Conservation (phyloP, 2,113 vertebrate genomes). For the Alethe castanea region DNA sequence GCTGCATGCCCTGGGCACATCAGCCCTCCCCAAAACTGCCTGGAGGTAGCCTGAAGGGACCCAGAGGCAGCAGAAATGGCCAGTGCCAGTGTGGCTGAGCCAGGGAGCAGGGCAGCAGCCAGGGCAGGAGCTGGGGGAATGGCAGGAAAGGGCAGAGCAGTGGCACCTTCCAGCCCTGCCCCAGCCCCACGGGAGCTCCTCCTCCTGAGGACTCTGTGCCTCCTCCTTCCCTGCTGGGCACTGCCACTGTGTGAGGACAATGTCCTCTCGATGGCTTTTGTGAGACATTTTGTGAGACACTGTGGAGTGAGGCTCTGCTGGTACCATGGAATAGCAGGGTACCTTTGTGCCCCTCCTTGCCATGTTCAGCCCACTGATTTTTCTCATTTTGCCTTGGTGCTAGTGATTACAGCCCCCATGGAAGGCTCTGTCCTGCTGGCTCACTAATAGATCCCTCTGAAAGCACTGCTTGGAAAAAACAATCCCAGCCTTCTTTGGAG, state of each 20-base stretch:
- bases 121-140: neutral
- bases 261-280: neutral
- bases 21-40: neutral
- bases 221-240: neutral
- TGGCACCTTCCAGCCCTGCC: neutral
- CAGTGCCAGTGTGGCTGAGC: fast-evolving
- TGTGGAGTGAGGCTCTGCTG: neutral
- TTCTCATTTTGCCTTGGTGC: neutral
- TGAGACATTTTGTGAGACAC: too few species aligned
- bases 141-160: neutral
- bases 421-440: neutral
- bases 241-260: fast-evolving
- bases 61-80: neutral
- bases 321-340: neutral
- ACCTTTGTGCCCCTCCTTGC: neutral
- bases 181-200: neutral
- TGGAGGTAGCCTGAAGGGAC: neutral
- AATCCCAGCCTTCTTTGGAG: neutral
- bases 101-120: neutral
- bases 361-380: neutral
- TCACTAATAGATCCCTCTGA: neutral
- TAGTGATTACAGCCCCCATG: neutral
- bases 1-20: neutral
- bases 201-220: neutral
- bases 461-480: neutral